These are phyloP conservation scores for Gambusia holbrooki DNA, from an alignment of 2,113 vertebrate species.

Conservation along the genomic window DNA sequence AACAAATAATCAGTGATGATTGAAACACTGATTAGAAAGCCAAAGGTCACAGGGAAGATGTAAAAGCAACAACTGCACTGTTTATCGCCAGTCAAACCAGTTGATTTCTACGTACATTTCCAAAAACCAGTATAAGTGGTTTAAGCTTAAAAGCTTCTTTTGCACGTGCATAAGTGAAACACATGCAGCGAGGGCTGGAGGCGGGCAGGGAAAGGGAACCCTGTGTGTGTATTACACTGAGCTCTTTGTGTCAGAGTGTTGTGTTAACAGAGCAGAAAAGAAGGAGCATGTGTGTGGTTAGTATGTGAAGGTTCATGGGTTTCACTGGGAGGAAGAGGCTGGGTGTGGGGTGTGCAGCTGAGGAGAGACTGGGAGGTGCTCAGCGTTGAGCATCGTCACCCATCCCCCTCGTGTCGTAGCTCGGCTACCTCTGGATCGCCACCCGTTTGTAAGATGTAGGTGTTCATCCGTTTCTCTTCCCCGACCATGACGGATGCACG, in stretches of 20 bases:
- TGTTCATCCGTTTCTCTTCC: conserved; percentile 27
- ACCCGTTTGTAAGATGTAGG: conserved; percentile 30
- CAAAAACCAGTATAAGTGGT: not conserved
- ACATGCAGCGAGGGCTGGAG: not conserved
- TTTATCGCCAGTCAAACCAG: not conserved
- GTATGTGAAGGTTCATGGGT: conserved; percentile 71
- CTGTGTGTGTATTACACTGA: conserved; percentile 58
- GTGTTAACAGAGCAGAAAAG: conserved; percentile 53
- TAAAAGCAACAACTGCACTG: not conserved
- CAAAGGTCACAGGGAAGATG: not conserved
- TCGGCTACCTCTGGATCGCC: conserved; percentile 3
- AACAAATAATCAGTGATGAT: not conserved
- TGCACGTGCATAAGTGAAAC: conserved; percentile 35
- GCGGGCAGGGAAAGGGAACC: conserved; percentile 10
- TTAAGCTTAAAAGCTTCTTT: conserved; percentile 35
- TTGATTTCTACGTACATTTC: not conserved
- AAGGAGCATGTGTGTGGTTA: conserved; percentile 59
- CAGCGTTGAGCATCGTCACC: conserved; percentile 63
- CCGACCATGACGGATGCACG: conserved; percentile 32
- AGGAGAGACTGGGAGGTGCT: conserved; percentile 69
- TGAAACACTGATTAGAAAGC: not conserved
- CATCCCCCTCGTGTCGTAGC: conserved; percentile 67
- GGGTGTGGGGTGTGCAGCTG: conserved; percentile 52
- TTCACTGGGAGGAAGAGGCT: conserved; percentile 50
- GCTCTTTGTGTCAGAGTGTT: conserved; percentile 61